Base-by-base conservation (phyloP, 1,140 invertebrate species). In the Eumeta japonica region DNA sequence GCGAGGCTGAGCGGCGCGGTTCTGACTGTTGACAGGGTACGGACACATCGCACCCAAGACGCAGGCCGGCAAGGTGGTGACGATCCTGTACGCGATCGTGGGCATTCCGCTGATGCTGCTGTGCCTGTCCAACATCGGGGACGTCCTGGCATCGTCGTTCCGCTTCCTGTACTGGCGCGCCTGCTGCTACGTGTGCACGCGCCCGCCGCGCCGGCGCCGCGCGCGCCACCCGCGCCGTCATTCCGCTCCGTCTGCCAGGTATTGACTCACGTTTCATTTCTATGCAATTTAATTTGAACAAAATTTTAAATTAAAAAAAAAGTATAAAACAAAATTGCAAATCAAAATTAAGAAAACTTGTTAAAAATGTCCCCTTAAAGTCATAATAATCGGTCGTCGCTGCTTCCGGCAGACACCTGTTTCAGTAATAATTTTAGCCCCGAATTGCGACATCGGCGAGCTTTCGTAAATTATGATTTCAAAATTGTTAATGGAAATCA, bases 11-110 rank as follows among this genome's bases (percentile, higher is more conserved):
- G n/a, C n/a, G n/a, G n/a, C n/a, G n/a, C n/a, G n/a, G n/a, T n/a
- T n/a, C n/a, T n/a, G n/a, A n/a, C n/a, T n/a, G n/a, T n/a, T n/a
- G n/a, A 11, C 57, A 96, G 94, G 94, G 24, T 97, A 97, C 70
- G 94, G 94, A 10, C 92, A 97, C 63, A 94, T 97, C 33, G 89
- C 92, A 0, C 92, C 92, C 1, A 94, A 94, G 78, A 97, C 94
- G 0, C 81, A 85, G 45, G 87, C 85, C 61, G 94, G 94, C 11
- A 94, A 95, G 73, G 84, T 97, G 38, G 89, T 92, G 17, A 97
- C 94, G 10, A 96, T 97, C 52, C 89, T 96, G 58, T 97, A 97
- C 73, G 94, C 94, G 16, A 92, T 97, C 54, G 75, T 97, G 45
- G 94, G 94, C 12, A 97, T 97, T 49, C 93, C 94, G 0, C 72